Evolutionary conservation across 2,797 vertebrate species (phyloP).

Genomic region (Sebastes umbrosus): DNA sequence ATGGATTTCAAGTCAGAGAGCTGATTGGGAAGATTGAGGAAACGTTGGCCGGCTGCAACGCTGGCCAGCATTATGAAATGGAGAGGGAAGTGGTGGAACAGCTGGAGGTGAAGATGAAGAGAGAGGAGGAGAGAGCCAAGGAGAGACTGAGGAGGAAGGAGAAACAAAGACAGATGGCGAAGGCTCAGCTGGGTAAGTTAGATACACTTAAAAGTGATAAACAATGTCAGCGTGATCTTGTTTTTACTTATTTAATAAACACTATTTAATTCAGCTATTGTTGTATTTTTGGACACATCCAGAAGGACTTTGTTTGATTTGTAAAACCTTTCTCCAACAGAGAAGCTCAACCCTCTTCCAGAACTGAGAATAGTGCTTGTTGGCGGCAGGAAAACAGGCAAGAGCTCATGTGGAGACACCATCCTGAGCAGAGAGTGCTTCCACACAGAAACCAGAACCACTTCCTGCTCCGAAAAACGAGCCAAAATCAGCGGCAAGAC

Average conservation of each 20-base stretch:
- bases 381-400: slow-evolving; percentile 69
- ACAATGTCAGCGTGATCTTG: background rate
- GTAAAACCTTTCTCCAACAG: slow-evolving; percentile 42
- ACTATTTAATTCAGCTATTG: background rate
- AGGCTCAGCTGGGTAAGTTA: slow-evolving; percentile 64
- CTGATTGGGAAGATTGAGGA: slow-evolving; percentile 77
- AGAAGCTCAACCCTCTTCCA: slow-evolving; percentile 27
- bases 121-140: slow-evolving; percentile 44
- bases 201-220: background rate
- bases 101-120: slow-evolving; percentile 48
- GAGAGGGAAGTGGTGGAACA: slow-evolving; percentile 40
- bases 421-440: slow-evolving; percentile 66
- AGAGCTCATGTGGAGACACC: slow-evolving; percentile 77
- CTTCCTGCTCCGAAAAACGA: slow-evolving; percentile 30
- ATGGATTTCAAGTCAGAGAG: slow-evolving; percentile 70
- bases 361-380: slow-evolving; percentile 63
- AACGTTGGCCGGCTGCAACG: slow-evolving; percentile 23
- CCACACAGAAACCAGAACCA: slow-evolving; percentile 25
- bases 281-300: background rate
- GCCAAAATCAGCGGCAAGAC: slow-evolving; percentile 14
- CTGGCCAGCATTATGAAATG: slow-evolving; percentile 28
- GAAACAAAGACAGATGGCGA: slow-evolving; percentile 48
- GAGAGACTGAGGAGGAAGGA: slow-evolving; percentile 45
- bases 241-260: background rate
- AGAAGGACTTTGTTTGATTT: background rate